phyloP scores from a whole-genome alignment of 2,888 invertebrate species.

The Heliconius charithonia region DNA sequence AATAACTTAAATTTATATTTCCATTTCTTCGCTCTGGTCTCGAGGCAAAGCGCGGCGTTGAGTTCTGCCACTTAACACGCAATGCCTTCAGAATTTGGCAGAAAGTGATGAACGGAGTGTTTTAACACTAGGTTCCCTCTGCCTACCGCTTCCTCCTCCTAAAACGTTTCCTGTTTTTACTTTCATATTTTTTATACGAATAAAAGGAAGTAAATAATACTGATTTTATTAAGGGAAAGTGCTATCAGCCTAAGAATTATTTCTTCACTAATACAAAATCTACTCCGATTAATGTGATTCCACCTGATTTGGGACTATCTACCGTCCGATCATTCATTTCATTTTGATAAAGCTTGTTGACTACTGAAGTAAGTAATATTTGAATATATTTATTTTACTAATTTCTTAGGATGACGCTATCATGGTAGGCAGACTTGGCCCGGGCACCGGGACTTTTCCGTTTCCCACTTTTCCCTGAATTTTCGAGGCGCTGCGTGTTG shows the following conservation, averaged over 20 bases:
- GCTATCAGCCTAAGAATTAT: slow-evolving; percentile 19
- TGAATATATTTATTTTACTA: background rate
- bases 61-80: no score
- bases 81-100: no score
- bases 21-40: no score
- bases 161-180: no score
- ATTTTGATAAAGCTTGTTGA: slow-evolving; percentile 18
- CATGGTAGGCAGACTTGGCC: background rate
- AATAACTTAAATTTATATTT: no score
- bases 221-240: slow-evolving; percentile 5
- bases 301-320: slow-evolving; percentile 48
- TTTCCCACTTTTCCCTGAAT: no score
- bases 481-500: no score
- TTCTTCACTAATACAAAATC: slow-evolving; percentile 48
- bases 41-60: no score
- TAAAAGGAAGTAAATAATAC: background rate
- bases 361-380: background rate
- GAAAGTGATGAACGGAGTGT: no score
- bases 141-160: no score
- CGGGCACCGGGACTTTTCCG: no score
- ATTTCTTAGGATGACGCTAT: background rate
- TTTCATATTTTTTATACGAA: background rate
- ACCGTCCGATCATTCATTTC: slow-evolving; percentile 52
- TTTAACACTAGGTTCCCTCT: no score
- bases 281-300: slow-evolving; percentile 53